phyloP scores from a whole-genome alignment of 2,797 vertebrate species.

The Anguilla anguilla region DNA sequence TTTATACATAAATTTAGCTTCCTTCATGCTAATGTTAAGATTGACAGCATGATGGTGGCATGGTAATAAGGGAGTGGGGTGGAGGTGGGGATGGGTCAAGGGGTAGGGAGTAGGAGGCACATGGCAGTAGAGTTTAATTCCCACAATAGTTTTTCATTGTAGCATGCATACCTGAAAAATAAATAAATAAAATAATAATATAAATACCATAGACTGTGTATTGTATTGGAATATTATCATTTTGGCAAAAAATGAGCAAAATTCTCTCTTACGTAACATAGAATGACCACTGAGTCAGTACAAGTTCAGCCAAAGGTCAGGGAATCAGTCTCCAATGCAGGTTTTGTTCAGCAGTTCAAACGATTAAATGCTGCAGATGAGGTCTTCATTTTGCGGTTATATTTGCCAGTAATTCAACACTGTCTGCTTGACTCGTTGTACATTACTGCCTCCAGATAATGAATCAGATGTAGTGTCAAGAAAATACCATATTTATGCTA shows the following conservation, averaged over 20 bases:
- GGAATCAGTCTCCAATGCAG: background rate
- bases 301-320: slow-evolving; percentile 1
- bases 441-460: background rate
- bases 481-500: background rate
- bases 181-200: background rate
- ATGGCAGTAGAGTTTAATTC: background rate
- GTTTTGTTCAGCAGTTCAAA: background rate
- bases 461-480: background rate
- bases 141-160: background rate
- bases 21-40: slow-evolving; percentile 14
- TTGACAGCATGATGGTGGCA: background rate
- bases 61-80: background rate
- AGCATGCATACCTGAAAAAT: background rate
- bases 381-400: background rate
- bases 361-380: background rate
- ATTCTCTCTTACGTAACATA: background rate
- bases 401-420: background rate
- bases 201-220: background rate
- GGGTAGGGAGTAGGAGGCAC: background rate
- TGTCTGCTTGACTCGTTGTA: background rate
- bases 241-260: background rate
- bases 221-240: background rate
- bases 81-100: background rate
- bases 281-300: background rate
- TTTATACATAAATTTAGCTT: slow-evolving; percentile 70